A percentile compares a stretch with the other conserved stretches of the same genome.
phyloP scores from a whole-genome alignment of 1,140 invertebrate species.

The Laodelphax striatellus region DNA sequence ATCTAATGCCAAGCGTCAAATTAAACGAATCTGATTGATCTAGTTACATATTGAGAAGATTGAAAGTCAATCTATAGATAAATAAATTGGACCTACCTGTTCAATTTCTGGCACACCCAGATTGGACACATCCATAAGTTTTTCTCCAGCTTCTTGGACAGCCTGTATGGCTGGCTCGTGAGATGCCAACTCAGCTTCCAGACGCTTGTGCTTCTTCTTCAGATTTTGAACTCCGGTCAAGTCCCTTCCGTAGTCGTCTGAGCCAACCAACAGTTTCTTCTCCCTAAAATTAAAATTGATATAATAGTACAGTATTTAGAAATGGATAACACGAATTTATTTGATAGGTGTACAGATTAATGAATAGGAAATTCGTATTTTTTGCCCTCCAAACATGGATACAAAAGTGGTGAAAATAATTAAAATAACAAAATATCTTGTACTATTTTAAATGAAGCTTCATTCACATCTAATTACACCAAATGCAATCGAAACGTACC shows the following conservation, averaged over 20 bases:
- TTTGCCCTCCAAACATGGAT: no score
- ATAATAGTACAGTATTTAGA: not conserved
- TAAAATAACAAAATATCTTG: no score
- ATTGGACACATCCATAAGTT: constrained; percentile 95
- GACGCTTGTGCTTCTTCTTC: constrained; percentile 94
- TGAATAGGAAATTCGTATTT: no score
- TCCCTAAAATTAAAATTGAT: constrained; percentile 45
- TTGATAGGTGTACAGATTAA: no score
- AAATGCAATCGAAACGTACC: no score
- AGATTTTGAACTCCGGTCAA: constrained; percentile 96
- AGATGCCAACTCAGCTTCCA: constrained; percentile 89
- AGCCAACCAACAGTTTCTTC: constrained; percentile 94
- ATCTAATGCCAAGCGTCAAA: no score
- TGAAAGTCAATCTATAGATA: not conserved
- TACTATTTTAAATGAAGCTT: no score
- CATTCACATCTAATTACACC: no score
- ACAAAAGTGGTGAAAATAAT: no score
- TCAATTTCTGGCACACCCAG: constrained; percentile 94
- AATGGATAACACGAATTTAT: not conserved
- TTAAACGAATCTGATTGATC: no score
- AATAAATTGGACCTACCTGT: constrained; percentile 24
- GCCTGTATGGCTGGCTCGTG: constrained; percentile 96
- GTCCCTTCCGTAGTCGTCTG: constrained; percentile 96
- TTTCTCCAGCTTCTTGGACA: constrained; percentile 92
- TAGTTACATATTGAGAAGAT: no score